Evolutionary conservation across 2,888 invertebrate species (phyloP).

Genomic region (Lasioglossum oenotherae): DNA sequence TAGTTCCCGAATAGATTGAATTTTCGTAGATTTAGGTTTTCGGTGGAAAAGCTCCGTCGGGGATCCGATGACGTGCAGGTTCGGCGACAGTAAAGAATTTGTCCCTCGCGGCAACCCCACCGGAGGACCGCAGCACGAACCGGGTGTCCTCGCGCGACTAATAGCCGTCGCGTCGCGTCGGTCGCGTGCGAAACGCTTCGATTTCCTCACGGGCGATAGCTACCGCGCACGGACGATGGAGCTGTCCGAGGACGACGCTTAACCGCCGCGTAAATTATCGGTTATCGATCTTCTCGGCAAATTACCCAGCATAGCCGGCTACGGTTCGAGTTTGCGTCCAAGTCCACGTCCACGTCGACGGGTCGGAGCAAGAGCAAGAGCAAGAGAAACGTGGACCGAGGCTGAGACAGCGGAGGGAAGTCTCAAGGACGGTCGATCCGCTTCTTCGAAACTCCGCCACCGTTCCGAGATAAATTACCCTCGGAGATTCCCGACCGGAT

Average conservation of each 20-base stretch:
- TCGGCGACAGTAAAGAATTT: background rate
- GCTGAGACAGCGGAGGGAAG: slow-evolving; percentile 10
- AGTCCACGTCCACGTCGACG: background rate
- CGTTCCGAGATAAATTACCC: slow-evolving; percentile 27
- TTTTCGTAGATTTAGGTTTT: background rate
- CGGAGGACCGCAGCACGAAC: background rate
- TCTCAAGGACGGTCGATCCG: slow-evolving; percentile 43
- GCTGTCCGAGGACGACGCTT: slow-evolving; percentile 56
- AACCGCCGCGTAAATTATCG: slow-evolving; percentile 66
- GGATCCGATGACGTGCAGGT: too few species aligned
- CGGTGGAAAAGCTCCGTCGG: too few species aligned
- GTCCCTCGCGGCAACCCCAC: background rate
- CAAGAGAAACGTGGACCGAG: background rate
- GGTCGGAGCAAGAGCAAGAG: background rate
- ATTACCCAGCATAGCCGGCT: slow-evolving; percentile 55
- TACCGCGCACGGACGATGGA: slow-evolving; percentile 47
- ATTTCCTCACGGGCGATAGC: background rate
- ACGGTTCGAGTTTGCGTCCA: slow-evolving; percentile 14
- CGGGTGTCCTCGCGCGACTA: background rate
- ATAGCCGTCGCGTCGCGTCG: background rate
- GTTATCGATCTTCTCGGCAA: slow-evolving; percentile 69
- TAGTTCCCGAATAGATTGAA: too few species aligned
- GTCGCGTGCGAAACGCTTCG: background rate
- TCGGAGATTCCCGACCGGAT: background rate
- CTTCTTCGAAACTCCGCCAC: slow-evolving; percentile 20